Evolutionary conservation across 1,140 invertebrate species (phyloP).

Genomic region (Subanguina moxae): DNA sequence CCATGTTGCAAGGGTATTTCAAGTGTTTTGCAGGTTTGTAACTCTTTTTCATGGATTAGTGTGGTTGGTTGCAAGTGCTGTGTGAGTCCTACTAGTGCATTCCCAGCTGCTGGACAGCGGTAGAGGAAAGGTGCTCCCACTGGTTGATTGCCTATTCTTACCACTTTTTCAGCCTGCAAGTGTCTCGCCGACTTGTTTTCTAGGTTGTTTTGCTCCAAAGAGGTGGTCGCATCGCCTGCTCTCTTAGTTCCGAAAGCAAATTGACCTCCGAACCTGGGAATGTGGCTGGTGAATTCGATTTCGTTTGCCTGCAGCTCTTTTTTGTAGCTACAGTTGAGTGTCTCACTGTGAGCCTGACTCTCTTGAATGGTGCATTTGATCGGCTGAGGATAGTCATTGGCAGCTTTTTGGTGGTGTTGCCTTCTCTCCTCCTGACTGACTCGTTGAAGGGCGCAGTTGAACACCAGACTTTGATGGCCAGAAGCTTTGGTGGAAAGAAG

Average conservation of each 20-base stretch:
- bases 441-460: background rate
- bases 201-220: background rate
- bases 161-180: constrained; percentile 4
- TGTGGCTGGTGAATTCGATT: constrained; percentile 16
- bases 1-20: constrained; percentile 10
- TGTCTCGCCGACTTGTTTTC: background rate
- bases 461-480: background rate
- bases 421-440: background rate
- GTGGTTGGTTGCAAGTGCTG: constrained; percentile 2
- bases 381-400: too few species aligned
- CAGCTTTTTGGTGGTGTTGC: too few species aligned
- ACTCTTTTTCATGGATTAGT: background rate
- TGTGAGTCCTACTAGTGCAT: constrained; percentile 12
- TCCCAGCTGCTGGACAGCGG: constrained; percentile 27
- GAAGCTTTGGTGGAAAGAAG: background rate
- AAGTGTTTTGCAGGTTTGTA: background rate
- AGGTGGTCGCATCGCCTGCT: constrained; percentile 11
- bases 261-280: constrained; percentile 32
- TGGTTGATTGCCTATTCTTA: constrained; percentile 8
- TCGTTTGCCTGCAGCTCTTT: constrained; percentile 16
- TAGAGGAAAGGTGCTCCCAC: constrained; percentile 16
- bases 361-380: constrained; percentile 13
- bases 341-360: constrained; percentile 34
- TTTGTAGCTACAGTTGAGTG: constrained; percentile 29
- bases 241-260: constrained; percentile 18